phyloP scores from a whole-genome alignment of 53 echinoderm and acorn worm genomes.

The Stichopus horrens region DNA sequence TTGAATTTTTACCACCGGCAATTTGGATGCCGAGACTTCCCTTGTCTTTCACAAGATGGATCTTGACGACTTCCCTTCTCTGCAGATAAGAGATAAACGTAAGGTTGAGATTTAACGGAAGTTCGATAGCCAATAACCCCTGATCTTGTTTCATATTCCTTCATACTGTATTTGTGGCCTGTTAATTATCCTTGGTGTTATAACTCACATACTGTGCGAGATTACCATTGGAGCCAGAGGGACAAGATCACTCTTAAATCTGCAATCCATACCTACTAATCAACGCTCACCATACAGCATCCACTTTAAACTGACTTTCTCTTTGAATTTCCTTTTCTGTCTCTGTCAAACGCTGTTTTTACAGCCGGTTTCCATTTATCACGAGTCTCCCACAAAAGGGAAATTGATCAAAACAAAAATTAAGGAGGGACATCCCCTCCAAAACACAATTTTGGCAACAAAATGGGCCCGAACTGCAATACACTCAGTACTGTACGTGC shows the following conservation, averaged over 20 bases:
- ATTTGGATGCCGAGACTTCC: constrained; percentile 91
- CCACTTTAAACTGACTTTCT: too few species aligned
- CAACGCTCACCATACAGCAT: too few species aligned
- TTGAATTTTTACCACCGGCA: constrained; percentile 93
- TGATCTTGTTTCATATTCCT: neutral
- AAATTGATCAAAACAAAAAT: too few species aligned
- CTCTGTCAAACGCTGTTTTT: too few species aligned
- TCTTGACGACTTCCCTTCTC: constrained; percentile 96
- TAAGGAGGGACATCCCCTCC: too few species aligned
- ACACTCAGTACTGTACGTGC: too few species aligned
- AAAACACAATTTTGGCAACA: too few species aligned
- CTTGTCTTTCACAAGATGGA: constrained; percentile 94
- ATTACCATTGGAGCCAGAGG: neutral
- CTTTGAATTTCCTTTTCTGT: too few species aligned
- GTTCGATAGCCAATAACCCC: neutral
- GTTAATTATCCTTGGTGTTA: neutral
- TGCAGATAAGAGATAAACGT: constrained; percentile 25
- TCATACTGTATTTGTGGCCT: neutral
- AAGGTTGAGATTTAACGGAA: neutral
- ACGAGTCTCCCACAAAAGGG: too few species aligned
- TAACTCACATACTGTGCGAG: neutral
- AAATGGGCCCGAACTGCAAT: too few species aligned
- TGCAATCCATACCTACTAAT: too few species aligned
- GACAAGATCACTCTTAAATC: neutral
- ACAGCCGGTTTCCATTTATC: too few species aligned